A percentile compares a stretch with the other conserved stretches of the same genome.
These are phyloP conservation scores for Pelvicachromis taeniatus DNA, from an alignment of 2,113 vertebrate species.

Conservation along the genomic window DNA sequence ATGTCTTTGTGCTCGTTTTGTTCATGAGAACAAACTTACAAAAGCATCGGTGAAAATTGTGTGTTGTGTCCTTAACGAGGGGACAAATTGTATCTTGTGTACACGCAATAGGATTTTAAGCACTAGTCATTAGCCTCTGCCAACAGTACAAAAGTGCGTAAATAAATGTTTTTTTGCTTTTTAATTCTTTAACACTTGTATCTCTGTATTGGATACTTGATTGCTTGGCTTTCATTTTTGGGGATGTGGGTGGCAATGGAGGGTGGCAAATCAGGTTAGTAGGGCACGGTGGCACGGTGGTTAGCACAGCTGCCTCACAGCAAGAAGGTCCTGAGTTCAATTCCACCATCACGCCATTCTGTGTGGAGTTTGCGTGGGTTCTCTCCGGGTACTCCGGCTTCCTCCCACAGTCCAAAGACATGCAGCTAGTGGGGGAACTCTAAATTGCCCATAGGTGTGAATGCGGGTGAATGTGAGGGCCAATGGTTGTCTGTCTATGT, in stretches of 20 bases:
- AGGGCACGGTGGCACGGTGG: too few species aligned
- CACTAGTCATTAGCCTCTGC: background rate
- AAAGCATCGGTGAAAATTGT: background rate
- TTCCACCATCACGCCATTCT: too few species aligned
- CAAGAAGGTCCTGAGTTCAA: too few species aligned
- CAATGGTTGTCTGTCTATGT: too few species aligned
- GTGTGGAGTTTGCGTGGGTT: too few species aligned
- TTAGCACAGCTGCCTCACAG: too few species aligned
- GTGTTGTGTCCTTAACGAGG: background rate
- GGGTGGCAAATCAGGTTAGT: background rate
- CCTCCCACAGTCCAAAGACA: too few species aligned
- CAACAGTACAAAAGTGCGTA: fast-evolving
- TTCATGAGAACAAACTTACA: background rate
- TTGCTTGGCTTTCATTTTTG: background rate
- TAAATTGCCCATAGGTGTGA: too few species aligned
- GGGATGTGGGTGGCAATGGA: background rate
- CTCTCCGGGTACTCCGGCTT: too few species aligned
- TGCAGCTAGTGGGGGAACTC: too few species aligned
- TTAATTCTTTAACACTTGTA: background rate
- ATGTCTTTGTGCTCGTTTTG: background rate
- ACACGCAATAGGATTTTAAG: background rate
- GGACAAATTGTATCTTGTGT: background rate
- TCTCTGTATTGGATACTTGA: background rate
- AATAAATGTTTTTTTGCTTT: background rate
- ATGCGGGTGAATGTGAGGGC: too few species aligned